Evolutionary conservation across 2,888 invertebrate genomes (phyloP).

Genomic region (Mantis religiosa): DNA sequence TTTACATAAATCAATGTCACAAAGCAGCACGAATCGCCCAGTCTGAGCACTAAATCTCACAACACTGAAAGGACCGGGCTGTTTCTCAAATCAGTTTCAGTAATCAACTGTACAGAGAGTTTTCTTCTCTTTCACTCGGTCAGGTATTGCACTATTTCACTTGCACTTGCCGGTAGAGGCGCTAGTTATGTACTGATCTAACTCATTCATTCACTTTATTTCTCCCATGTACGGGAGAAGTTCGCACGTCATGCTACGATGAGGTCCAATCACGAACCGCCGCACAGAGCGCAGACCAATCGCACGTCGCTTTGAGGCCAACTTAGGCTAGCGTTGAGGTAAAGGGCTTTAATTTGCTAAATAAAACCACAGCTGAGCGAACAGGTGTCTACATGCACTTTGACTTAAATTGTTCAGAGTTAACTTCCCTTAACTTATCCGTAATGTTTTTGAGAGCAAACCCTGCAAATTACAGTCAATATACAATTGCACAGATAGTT

Average conservation of each 20-base stretch:
- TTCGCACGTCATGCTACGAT: slow-evolving; percentile 4
- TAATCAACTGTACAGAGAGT: neutral
- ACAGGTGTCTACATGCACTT: neutral
- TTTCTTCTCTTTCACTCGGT: neutral
- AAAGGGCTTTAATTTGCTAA: neutral
- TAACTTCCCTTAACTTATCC: no score
- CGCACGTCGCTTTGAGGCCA: neutral
- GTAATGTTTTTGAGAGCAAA: no score
- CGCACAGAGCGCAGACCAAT: slow-evolving; percentile 6
- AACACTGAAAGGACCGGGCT: neutral
- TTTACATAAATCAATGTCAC: neutral
- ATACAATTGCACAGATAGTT: no score
- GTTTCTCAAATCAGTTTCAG: neutral
- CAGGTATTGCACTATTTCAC: neutral
- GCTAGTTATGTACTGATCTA: slow-evolving; percentile 12
- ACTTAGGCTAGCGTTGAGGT: neutral
- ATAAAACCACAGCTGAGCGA: neutral
- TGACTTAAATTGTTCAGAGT: neutral
- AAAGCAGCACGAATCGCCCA: neutral
- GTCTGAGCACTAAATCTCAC: neutral
- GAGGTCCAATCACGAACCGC: slow-evolving; percentile 9
- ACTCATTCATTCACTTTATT: neutral
- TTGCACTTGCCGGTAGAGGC: slow-evolving; percentile 20
- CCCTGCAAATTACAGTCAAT: no score
- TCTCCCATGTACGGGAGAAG: neutral